phyloP scores from a whole-genome alignment of 2,888 invertebrate species.

The Sthenelais limicola region DNA sequence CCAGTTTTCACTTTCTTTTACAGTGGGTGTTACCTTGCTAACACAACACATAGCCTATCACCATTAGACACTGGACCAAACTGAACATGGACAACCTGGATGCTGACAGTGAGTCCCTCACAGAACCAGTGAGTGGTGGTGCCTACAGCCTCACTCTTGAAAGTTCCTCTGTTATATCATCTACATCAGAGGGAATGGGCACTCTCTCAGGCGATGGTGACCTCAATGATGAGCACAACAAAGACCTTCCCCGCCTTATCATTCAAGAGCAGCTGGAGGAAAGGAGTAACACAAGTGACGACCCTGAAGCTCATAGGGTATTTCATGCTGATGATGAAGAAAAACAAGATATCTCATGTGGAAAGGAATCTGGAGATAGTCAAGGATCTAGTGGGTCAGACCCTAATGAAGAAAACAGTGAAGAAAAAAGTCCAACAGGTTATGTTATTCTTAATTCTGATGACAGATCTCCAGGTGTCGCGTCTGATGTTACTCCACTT shows the following conservation, averaged over 20 bases:
- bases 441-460: slow-evolving; percentile 2
- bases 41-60: too few species aligned
- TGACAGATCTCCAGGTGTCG: not conserved
- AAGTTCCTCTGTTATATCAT: too few species aligned
- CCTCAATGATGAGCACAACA: not conserved
- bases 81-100: too few species aligned
- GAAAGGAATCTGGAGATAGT: not conserved
- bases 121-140: too few species aligned
- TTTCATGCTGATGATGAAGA: not conserved
- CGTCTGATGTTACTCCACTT: slow-evolving; percentile 44
- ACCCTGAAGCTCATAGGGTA: not conserved
- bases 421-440: not conserved
- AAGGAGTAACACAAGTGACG: not conserved
- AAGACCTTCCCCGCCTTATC: slow-evolving; percentile 5
- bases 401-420: not conserved
- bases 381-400: too few species aligned
- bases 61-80: too few species aligned
- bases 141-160: too few species aligned
- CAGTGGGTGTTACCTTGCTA: too few species aligned
- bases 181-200: too few species aligned
- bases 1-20: too few species aligned
- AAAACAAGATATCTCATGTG: not conserved
- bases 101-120: too few species aligned
- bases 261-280: slow-evolving; percentile 25
- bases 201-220: not conserved